These are phyloP conservation scores for Scomber japonicus DNA, from an alignment of 2,113 vertebrate species.

Conservation along the genomic window DNA sequence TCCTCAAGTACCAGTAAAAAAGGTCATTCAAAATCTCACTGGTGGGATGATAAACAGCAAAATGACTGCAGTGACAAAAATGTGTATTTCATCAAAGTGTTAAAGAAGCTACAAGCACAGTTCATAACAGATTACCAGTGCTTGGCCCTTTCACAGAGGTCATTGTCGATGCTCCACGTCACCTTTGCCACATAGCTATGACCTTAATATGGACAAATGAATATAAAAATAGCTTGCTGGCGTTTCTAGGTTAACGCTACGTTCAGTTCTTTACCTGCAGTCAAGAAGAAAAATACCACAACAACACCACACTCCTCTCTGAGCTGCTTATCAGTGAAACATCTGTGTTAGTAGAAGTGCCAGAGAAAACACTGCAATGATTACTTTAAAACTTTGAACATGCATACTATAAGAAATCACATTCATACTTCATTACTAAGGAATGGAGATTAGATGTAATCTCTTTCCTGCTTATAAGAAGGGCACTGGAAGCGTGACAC, in stretches of 20 bases:
- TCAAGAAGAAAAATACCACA: neutral
- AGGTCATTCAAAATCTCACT: conserved; percentile 8
- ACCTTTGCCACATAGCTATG: neutral
- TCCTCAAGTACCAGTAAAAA: conserved; percentile 51
- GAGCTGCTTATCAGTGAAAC: conserved; percentile 48
- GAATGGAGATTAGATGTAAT: conserved; percentile 48
- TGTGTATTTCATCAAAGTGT: neutral
- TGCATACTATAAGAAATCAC: conserved; percentile 18
- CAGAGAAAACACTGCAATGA: conserved; percentile 53
- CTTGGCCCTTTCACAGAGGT: neutral
- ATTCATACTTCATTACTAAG: conserved; percentile 48
- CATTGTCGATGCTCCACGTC: neutral
- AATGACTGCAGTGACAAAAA: conserved; percentile 1
- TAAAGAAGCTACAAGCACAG: neutral
- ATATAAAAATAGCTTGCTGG: neutral
- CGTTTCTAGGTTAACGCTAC: neutral
- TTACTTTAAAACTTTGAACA: conserved; percentile 55
- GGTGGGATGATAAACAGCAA: conserved; percentile 18
- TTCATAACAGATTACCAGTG: neutral
- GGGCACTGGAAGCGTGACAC: neutral
- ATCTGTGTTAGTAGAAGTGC: conserved; percentile 47
- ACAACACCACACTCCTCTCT: neutral
- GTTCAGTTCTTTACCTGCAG: conserved; percentile 5
- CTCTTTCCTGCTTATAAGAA: conserved; percentile 5
- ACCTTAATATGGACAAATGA: neutral